A percentile compares a stretch with the other conserved stretches of the same genome.
Evolutionary conservation across 2,113 vertebrate species (phyloP).

Genomic region (Tyrannus savana): DNA sequence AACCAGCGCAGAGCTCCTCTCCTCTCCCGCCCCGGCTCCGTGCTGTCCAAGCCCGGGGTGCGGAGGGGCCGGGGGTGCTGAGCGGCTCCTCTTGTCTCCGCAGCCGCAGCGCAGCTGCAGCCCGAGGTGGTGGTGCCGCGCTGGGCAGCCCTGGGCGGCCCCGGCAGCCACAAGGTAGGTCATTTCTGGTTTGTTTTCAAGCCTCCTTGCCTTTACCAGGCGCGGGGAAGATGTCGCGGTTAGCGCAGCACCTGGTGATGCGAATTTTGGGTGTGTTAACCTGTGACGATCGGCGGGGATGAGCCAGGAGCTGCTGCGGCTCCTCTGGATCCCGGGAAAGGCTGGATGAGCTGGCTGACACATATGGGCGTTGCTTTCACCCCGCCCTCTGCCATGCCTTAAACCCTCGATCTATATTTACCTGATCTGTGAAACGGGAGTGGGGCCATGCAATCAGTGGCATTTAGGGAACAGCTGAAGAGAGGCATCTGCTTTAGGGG

Average conservation of each 20-base stretch:
- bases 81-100: neutral
- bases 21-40: neutral
- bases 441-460: rapidly evolving
- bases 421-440: neutral
- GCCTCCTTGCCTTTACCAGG: neutral
- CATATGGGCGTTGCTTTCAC: rapidly evolving
- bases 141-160: slow-evolving; percentile 76
- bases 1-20: neutral
- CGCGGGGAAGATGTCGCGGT: neutral
- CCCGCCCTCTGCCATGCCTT: rapidly evolving
- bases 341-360: neutral
- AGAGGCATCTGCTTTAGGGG: neutral
- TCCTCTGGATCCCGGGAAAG: neutral
- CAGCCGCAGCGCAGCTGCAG: slow-evolving; percentile 18
- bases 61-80: neutral
- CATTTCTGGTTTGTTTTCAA: neutral
- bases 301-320: neutral
- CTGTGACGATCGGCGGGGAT: neutral
- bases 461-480: rapidly evolving
- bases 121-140: slow-evolving; percentile 82
- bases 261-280: neutral
- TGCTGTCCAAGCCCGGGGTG: rapidly evolving
- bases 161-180: slow-evolving; percentile 64
- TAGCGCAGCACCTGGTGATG: rapidly evolving
- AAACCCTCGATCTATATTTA: neutral